Base-by-base conservation (phyloP, 2,888 invertebrate species). In the Dastarcus helophoroides region DNA sequence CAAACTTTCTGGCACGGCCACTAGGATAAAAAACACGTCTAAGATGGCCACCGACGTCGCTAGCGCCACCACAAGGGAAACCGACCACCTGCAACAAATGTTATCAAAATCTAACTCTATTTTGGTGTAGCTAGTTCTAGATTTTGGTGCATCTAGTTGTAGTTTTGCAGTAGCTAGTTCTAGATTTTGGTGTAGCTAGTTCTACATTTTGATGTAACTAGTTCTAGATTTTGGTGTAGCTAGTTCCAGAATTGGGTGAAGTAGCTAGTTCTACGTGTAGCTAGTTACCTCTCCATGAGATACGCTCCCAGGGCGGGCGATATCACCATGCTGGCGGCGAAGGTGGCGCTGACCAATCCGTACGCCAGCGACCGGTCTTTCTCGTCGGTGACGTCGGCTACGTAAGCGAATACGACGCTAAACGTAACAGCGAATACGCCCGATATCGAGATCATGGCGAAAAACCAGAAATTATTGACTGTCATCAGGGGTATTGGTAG, bases 371-470 rank as follows among this genome's bases (percentile, higher is more conserved):
- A 91, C 35, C 97, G 73, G 61, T 95, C 93, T 53, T 84, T 85
- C 54, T 95, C 91, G 47, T 93, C 90, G 15, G 98, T 99, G 31
- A 99, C 93, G 66, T 98, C 98, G 22, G 98, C 97, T 41, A 98
- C 98, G 66, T 98, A 99, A 28, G 98, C 98, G 67, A 98, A 94
- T 33, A 98, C 95, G 33, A 98, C 95, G 48, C 94, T 94, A 68
- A 98, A 98, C 27, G 98, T 98, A 42, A 98, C 98, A 32, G 97
- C 91, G 66, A 98, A 98, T 45, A 97, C 84, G 38, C 98, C 98
- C 48, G 93, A 94, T 61, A 98, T 89, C 58, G 93, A 93, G 67
- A 97, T 90, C 83, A 97, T 88, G 36, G 95, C 93, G 66, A 98
- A 98, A 65, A 97, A 98, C 57, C 61, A 61, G 40, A 61, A 97